Percentiles rank a stretch among this genome's conserved stretches.
These are phyloP conservation scores for Rotaria macrura DNA, from an alignment of 2,888 invertebrate genomes.

Conservation along the genomic window DNA sequence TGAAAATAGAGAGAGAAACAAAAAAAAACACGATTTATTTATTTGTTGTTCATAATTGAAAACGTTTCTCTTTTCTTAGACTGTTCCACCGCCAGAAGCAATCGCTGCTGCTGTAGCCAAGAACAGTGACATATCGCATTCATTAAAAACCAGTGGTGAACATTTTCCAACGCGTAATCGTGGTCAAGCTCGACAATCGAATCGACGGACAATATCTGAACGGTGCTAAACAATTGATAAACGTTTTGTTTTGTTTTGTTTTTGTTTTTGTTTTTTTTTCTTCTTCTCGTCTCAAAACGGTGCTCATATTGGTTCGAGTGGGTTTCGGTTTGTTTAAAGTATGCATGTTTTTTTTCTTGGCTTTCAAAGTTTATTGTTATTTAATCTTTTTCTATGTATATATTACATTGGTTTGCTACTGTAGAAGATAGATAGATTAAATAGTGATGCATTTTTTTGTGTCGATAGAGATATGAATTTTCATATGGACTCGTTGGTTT, in stretches of 20 bases:
- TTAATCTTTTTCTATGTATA: not conserved
- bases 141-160: not conserved
- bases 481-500: not conserved
- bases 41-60: too few species aligned
- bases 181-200: not conserved
- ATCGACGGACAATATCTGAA: conserved; percentile 2
- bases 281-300: not conserved
- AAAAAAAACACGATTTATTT: too few species aligned
- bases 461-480: not conserved
- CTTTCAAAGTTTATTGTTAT: not conserved
- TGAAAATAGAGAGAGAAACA: too few species aligned
- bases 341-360: not conserved
- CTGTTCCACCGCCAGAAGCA: conserved; percentile 5
- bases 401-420: not conserved
- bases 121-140: not conserved
- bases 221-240: not conserved
- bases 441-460: not conserved
- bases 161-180: not conserved
- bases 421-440: not conserved
- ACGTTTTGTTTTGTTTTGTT: not conserved
- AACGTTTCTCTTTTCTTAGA: not conserved
- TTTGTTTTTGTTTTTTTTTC: not conserved
- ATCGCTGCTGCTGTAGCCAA: not conserved
- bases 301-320: not conserved
- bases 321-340: conserved; percentile 3